A percentile compares a stretch with the other conserved stretches of the same genome.
Evolutionary conservation across 1,140 invertebrate species (phyloP).

Genomic region (Diachasma alloeum): DNA sequence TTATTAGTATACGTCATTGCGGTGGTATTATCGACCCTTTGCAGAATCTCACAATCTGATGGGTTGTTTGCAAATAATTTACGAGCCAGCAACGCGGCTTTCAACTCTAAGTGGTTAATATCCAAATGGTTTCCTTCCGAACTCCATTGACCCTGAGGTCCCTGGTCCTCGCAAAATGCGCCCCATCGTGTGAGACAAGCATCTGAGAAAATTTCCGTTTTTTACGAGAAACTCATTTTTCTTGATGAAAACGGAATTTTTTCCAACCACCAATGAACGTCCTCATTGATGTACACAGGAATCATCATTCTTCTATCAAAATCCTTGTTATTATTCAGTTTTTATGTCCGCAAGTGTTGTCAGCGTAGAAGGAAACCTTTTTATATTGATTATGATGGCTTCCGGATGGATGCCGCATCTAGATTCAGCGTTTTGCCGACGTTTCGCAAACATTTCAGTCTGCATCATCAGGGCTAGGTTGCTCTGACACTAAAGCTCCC

Average conservation of each 20-base stretch:
- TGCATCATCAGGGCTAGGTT: too few species aligned
- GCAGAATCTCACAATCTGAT: neutral
- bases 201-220: slow-evolving; percentile 21
- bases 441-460: too few species aligned
- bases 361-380: too few species aligned
- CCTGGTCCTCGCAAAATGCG: neutral
- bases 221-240: neutral
- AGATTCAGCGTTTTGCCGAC: too few species aligned
- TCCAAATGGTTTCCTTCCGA: neutral
- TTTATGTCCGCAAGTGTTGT: too few species aligned
- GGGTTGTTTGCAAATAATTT: neutral
- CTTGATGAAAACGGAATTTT: neutral
- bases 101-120: slow-evolving; percentile 8
- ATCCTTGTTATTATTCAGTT: too few species aligned
- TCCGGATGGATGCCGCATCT: too few species aligned
- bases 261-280: slow-evolving; percentile 11
- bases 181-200: slow-evolving; percentile 6
- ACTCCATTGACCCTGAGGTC: neutral
- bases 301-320: too few species aligned
- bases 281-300: neutral
- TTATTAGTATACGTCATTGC: neutral
- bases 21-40: neutral
- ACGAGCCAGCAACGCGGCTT: neutral
- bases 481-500: too few species aligned
- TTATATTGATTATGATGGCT: too few species aligned